Conservation (phyloP, 1,140 invertebrate species). For the Brevipalpus yothersi region DNA sequence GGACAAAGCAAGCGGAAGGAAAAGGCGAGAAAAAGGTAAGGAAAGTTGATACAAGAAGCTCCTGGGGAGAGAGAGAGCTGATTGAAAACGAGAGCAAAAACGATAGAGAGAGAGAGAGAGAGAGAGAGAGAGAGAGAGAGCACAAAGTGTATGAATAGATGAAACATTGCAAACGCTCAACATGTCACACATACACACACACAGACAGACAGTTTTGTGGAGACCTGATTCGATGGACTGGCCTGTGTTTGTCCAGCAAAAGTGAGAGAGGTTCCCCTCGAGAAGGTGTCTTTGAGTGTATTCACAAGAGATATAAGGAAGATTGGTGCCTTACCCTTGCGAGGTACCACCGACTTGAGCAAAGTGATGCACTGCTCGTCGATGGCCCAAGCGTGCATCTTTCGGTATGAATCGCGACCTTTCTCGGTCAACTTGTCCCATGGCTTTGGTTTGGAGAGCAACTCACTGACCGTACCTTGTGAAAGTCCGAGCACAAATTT, state of each 20-base stretch:
- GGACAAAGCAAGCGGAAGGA: neutral
- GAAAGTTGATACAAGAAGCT: neutral
- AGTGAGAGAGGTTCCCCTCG: too few species aligned
- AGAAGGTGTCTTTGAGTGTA: neutral
- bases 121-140: too few species aligned
- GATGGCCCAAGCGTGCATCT: slow-evolving; percentile 97
- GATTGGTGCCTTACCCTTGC: slow-evolving; percentile 51
- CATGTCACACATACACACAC: too few species aligned
- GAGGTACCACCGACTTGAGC: slow-evolving; percentile 88
- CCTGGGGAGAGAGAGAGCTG: neutral
- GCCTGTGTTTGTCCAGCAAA: neutral
- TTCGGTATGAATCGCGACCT: slow-evolving; percentile 88
- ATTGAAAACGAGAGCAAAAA: too few species aligned
- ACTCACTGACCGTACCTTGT: slow-evolving; percentile 87
- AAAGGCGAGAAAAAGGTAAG: slow-evolving; percentile 7
- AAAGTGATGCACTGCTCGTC: slow-evolving; percentile 88
- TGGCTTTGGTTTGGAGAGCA: slow-evolving; percentile 93
- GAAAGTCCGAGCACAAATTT: slow-evolving; percentile 92
- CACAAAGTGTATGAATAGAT: neutral
- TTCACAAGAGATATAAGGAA: slow-evolving; percentile 1
- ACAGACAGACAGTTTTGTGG: too few species aligned
- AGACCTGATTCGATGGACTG: too few species aligned
- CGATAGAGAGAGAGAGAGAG: too few species aligned
- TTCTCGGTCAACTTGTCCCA: slow-evolving; percentile 99
- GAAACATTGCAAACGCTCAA: neutral